Base-by-base conservation (phyloP, 2,888 invertebrate genomes). In the Eupelmus urozonus region DNA sequence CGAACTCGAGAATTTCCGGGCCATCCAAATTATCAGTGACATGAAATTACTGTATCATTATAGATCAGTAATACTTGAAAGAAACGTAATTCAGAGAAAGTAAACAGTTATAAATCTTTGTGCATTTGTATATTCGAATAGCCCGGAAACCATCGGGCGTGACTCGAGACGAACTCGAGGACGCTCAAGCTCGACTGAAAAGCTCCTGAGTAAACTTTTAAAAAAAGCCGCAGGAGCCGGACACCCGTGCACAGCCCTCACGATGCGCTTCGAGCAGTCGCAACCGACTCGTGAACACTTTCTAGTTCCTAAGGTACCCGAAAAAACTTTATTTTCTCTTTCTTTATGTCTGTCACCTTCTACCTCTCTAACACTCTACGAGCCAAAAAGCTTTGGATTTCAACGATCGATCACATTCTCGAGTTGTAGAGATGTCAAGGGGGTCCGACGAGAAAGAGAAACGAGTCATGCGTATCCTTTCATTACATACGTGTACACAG, bases 241-340 rank as follows among this genome's bases (percentile, higher is more conserved):
- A 73, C 62, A 78, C 59, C 74, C 53, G 11, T 25, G 42, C 70
- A 79, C 60, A 70, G 59, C 70, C 89, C 90, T n/a, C 29, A n/a
- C 53, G 70, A 59, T 75, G 65, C 70, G 53, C 42, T 79, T 83
- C 81, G 89, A 89, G 75, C 88, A 88, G 78, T 87, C 88, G 23
- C 88, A 88, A 82, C 86, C 87, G 34, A 86, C 85, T 57, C 85
- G 87, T 65, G 87, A 88, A 77, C 88, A 87, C 80, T 89, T 89
- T 85, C 81, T 88, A 75, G 88, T 89, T 84, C 86, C 87, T 69
- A 88, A 89, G 84, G 87, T 89, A 81, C 86, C 84, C 80, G 65
- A 49, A 29, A 45, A 62, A 76, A 49, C 16, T 45, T 45, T 16
- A 45, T 45, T 2, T 13, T 45, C 13, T 45, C 16, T 16, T 16